Evolutionary conservation across 2,888 invertebrate species (phyloP).

Genomic region (Tanytarsus gracilentus): DNA sequence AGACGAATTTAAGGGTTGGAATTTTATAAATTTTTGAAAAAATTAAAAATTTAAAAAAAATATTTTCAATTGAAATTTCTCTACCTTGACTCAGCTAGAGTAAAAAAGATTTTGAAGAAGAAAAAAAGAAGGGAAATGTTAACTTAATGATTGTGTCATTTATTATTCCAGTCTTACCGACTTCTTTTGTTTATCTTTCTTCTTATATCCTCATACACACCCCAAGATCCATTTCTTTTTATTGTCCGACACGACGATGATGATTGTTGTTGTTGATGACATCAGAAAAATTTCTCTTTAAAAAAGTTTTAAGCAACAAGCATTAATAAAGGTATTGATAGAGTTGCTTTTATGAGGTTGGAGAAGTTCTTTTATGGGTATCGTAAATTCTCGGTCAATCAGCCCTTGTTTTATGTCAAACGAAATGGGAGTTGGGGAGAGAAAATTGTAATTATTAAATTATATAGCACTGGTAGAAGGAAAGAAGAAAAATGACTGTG

Average conservation of each 20-base stretch:
- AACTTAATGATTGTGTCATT: slow-evolving; percentile 25
- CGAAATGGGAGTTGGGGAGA: background rate
- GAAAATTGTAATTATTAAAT: slow-evolving; percentile 14
- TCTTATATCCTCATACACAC: background rate
- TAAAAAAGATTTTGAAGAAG: background rate
- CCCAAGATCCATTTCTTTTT: background rate
- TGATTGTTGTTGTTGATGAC: too few species aligned
- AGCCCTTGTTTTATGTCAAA: background rate
- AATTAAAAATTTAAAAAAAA: too few species aligned
- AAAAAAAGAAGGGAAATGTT: slow-evolving; percentile 12
- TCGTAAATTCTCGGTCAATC: background rate
- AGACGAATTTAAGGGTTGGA: too few species aligned
- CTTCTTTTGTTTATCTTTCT: slow-evolving; percentile 21
- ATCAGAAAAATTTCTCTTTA: too few species aligned
- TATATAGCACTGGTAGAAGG: background rate
- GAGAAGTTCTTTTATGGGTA: background rate
- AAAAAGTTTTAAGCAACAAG: too few species aligned
- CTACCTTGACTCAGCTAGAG: background rate
- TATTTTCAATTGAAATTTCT: background rate
- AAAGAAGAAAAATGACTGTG: slow-evolving; percentile 15
- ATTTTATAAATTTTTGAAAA: too few species aligned
- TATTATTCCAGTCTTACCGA: slow-evolving; percentile 21
- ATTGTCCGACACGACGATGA: background rate
- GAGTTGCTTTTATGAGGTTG: too few species aligned
- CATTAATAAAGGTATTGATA: too few species aligned